These are phyloP conservation scores for Crotalus tigris DNA, from an alignment of 2,113 vertebrate genomes.

Conservation along the genomic window DNA sequence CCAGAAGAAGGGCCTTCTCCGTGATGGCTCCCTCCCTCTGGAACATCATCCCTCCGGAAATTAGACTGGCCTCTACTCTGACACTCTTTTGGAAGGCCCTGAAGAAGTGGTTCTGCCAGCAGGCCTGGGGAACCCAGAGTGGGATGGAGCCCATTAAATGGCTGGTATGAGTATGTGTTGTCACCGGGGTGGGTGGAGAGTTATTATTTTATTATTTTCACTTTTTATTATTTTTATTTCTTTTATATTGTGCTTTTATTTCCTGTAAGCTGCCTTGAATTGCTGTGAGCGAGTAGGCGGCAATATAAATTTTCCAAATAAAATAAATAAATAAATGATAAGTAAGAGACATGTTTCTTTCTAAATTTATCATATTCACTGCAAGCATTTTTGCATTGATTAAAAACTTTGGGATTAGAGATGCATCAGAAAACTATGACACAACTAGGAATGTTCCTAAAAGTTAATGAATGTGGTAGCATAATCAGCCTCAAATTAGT, in stretches of 20 bases:
- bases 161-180: neutral
- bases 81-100: too few species aligned
- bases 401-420: neutral
- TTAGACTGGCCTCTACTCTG: too few species aligned
- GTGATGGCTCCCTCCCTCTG: too few species aligned
- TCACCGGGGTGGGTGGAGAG: neutral
- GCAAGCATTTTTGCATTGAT: neutral
- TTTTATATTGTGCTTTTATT: neutral
- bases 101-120: too few species aligned
- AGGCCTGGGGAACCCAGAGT: too few species aligned
- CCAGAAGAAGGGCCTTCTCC: too few species aligned
- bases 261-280: neutral
- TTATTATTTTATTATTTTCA: neutral
- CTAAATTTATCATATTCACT: neutral
- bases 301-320: neutral
- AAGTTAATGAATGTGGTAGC: neutral
- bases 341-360: neutral
- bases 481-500: neutral
- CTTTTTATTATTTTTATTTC: neutral
- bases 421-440: neutral
- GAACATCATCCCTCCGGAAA: too few species aligned
- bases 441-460: neutral
- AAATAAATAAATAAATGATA: neutral
- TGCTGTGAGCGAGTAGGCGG: accelerated
- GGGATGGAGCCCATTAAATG: neutral